A percentile compares a stretch with the other conserved stretches of the same genome.
These are phyloP conservation scores for Cryptotermes secundus DNA, from an alignment of 1,140 invertebrate genomes.

Conservation along the genomic window DNA sequence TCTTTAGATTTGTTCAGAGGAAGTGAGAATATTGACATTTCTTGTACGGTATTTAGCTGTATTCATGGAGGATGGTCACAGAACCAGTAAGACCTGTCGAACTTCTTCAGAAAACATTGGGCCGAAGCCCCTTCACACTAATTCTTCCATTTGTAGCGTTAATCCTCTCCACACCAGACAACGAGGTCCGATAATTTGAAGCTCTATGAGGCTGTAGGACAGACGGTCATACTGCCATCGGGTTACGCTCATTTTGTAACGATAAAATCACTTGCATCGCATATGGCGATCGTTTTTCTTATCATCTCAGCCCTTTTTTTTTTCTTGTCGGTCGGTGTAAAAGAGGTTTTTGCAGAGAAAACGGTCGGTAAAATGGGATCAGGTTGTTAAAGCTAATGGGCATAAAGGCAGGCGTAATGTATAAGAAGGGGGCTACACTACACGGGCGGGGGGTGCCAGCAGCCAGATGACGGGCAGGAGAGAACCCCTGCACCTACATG, in stretches of 20 bases:
- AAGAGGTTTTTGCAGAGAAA: slow-evolving; percentile 16
- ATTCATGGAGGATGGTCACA: too few relatives aligned
- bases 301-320: not conserved
- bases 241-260: not conserved
- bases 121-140: too few relatives aligned
- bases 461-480: not conserved
- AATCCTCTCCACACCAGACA: too few relatives aligned
- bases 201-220: too few relatives aligned
- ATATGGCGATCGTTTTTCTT: not conserved
- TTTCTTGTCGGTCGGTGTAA: not conserved
- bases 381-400: slow-evolving; percentile 12
- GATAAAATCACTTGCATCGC: not conserved
- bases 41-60: too few relatives aligned
- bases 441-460: not conserved
- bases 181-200: too few relatives aligned
- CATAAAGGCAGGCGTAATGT: not conserved
- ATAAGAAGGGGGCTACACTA: not conserved
- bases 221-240: too few relatives aligned
- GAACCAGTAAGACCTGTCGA: too few relatives aligned
- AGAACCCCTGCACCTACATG: not conserved
- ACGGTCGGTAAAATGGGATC: not conserved
- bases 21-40: too few relatives aligned
- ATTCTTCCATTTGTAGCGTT: too few relatives aligned
- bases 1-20: too few relatives aligned
- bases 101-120: too few relatives aligned